These are phyloP conservation scores for Semicossyphus pulcher DNA, from an alignment of 2,113 vertebrate species.

Conservation along the genomic window DNA sequence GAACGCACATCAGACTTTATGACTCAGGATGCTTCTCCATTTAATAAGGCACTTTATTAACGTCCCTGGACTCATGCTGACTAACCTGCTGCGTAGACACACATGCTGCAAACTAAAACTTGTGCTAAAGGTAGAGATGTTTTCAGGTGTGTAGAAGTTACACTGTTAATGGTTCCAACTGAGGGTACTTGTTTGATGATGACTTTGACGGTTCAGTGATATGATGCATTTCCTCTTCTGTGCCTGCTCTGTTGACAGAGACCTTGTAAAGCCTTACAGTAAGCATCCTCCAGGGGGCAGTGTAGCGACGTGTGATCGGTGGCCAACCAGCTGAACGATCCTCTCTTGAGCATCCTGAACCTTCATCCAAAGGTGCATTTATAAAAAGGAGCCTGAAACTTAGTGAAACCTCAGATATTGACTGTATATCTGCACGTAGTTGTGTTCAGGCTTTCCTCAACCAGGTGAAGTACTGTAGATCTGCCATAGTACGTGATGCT, in stretches of 20 bases:
- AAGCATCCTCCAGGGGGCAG: conserved; percentile 62
- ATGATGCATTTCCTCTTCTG: background rate
- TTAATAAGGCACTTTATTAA: conserved; percentile 59
- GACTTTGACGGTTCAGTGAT: background rate
- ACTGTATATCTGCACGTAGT: conserved; percentile 17
- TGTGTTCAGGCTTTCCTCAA: background rate
- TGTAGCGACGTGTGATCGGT: conserved; percentile 22
- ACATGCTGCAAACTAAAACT: conserved; percentile 3
- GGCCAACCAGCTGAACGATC: background rate
- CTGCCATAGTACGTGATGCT: conserved; percentile 2
- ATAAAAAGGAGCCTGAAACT: background rate
- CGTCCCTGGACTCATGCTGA: conserved; percentile 1
- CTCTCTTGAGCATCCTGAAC: background rate
- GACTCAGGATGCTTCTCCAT: conserved; percentile 48
- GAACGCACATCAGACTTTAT: conserved; percentile 20
- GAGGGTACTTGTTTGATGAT: background rate
- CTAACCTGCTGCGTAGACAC: conserved; percentile 31
- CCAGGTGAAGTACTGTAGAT: background rate
- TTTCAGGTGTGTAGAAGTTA: background rate
- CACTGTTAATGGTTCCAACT: background rate
- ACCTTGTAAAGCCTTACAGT: conserved; percentile 51
- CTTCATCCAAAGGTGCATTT: background rate
- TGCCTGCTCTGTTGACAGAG: conserved; percentile 37
- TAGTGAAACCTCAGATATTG: background rate
- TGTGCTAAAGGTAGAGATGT: background rate